phyloP scores from a whole-genome alignment of 1,140 invertebrate genomes.

The Neotoxoptera formosana region DNA sequence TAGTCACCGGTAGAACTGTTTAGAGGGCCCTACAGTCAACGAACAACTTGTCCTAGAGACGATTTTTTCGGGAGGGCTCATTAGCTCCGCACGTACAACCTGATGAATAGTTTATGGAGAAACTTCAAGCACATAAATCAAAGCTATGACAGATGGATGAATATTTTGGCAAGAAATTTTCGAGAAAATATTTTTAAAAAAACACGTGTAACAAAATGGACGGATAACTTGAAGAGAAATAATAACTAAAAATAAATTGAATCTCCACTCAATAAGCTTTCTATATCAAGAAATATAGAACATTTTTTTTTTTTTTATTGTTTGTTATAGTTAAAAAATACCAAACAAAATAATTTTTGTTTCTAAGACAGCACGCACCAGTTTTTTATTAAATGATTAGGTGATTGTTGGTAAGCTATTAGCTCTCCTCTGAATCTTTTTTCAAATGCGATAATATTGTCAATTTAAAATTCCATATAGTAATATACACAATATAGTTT shows the following conservation, averaged over 20 bases:
- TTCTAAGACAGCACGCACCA: neutral
- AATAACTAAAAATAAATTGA: neutral
- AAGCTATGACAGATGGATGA: neutral
- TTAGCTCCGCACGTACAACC: neutral
- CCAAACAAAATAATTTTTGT: neutral
- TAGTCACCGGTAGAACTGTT: neutral
- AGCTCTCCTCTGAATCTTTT: no score
- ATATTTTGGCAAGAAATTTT: constrained; percentile 22
- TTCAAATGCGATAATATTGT: no score
- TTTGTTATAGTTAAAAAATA: neutral
- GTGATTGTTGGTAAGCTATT: neutral
- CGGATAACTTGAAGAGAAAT: neutral
- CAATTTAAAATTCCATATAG: no score
- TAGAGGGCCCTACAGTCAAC: neutral
- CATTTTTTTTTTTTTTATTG: no score
- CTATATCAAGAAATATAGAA: neutral
- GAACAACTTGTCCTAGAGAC: neutral
- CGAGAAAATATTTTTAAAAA: neutral
- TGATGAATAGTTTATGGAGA: neutral
- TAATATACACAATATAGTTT: no score
- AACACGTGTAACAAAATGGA: neutral
- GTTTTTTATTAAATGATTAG: no score
- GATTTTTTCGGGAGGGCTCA: neutral
- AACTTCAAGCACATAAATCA: constrained; percentile 19
- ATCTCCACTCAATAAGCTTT: neutral